A percentile compares a stretch with the other conserved stretches of the same genome.
These are phyloP conservation scores for Standfussiana lucernea DNA, from an alignment of 2,888 invertebrate genomes.

Conservation along the genomic window DNA sequence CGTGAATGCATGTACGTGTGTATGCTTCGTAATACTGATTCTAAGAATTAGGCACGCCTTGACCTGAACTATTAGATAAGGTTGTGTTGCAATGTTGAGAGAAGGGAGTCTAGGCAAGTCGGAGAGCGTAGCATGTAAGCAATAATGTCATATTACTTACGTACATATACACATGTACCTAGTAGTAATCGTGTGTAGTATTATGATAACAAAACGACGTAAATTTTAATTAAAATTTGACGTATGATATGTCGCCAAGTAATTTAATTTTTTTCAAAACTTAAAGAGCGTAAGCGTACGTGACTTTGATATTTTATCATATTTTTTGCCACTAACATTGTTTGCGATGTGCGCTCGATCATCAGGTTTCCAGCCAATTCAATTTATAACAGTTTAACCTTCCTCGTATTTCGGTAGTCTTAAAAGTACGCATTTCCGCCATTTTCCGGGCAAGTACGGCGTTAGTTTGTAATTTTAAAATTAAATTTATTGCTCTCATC, in stretches of 20 bases:
- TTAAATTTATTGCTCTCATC: not conserved
- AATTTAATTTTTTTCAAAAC: not conserved
- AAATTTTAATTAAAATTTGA: constrained; percentile 38
- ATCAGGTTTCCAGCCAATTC: not conserved
- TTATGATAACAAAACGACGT: constrained; percentile 30
- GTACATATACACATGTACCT: not conserved
- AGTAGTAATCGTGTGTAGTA: constrained; percentile 4
- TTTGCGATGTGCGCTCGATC: not conserved
- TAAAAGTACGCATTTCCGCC: not conserved
- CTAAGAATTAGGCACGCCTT: constrained; percentile 52
- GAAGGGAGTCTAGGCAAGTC: constrained; percentile 33
- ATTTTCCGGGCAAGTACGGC: not conserved
- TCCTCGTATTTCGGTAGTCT: not conserved
- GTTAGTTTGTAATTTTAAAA: not conserved
- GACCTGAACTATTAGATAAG: constrained; percentile 55
- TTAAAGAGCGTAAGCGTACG: too few relatives aligned
- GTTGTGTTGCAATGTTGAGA: constrained; percentile 40
- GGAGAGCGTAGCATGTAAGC: not conserved
- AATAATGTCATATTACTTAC: not conserved
- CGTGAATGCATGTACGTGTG: not conserved
- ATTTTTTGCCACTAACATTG: not conserved
- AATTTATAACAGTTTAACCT: not conserved
- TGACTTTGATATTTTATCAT: too few relatives aligned
- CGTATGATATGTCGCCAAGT: constrained; percentile 8
- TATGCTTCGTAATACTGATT: constrained; percentile 37